Evolutionary conservation across 2,797 vertebrate species (phyloP).

Genomic region (Lemur catta): DNA sequence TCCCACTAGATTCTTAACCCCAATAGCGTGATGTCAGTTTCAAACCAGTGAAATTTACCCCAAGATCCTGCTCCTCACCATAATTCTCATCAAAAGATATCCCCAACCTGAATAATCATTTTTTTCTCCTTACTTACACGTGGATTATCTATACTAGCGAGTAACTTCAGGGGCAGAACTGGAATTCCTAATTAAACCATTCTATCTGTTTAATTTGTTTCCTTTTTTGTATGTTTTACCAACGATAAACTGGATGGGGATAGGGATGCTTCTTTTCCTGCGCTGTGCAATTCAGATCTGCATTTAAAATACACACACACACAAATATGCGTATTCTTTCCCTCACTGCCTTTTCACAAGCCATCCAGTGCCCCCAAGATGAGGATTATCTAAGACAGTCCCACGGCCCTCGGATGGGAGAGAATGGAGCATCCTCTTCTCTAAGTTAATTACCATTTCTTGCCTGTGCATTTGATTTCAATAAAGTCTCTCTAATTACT

Average conservation of each 20-base stretch:
- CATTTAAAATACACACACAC: background rate
- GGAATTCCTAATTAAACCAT: background rate
- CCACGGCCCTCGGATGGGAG: background rate
- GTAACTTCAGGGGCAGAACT: background rate
- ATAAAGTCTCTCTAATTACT: slow-evolving; percentile 74
- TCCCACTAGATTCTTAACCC: background rate
- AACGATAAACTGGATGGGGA: background rate
- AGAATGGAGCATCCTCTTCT: background rate
- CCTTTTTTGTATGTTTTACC: background rate
- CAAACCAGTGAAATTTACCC: background rate
- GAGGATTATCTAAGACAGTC: slow-evolving; percentile 41
- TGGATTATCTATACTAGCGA: background rate
- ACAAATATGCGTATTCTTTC: background rate
- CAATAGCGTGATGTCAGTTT: background rate
- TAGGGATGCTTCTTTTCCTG: background rate
- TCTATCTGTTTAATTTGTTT: background rate
- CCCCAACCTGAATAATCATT: background rate
- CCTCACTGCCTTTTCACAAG: background rate
- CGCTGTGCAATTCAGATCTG: background rate
- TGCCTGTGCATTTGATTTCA: slow-evolving; percentile 72
- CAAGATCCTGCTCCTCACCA: background rate
- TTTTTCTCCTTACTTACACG: background rate
- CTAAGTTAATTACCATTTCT: slow-evolving; percentile 58
- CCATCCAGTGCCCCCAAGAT: slow-evolving; percentile 6
- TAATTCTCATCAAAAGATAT: background rate